These are phyloP conservation scores for Hephaestus fuliginosus DNA, from an alignment of 2,797 vertebrate genomes.

Conservation along the genomic window DNA sequence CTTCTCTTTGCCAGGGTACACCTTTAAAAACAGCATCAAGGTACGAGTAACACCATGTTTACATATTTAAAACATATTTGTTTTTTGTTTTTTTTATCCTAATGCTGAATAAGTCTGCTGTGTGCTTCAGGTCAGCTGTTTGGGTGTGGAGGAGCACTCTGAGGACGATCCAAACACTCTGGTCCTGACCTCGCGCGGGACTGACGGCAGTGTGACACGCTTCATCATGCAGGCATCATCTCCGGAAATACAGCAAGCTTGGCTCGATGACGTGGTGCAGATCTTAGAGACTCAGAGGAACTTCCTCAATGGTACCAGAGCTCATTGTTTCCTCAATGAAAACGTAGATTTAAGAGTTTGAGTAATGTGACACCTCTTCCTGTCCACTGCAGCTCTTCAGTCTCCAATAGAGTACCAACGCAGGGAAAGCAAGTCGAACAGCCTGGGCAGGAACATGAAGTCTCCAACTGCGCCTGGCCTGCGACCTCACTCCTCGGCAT, in stretches of 20 bases:
- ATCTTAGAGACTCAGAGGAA: slow-evolving; percentile 93
- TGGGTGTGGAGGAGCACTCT: slow-evolving; percentile 88
- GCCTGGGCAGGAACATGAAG: slow-evolving; percentile 84
- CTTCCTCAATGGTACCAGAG: slow-evolving; percentile 90
- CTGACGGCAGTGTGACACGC: slow-evolving; percentile 84
- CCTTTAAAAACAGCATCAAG: slow-evolving; percentile 95
- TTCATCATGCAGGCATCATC: slow-evolving; percentile 88
- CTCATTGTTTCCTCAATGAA: slow-evolving; percentile 2
- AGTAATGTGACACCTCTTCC: slow-evolving; percentile 34
- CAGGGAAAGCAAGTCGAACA: slow-evolving; percentile 89
- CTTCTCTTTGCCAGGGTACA: slow-evolving; percentile 88
- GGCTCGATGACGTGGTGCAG: slow-evolving; percentile 90
- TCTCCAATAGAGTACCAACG: slow-evolving; percentile 95
- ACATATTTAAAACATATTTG: not conserved
- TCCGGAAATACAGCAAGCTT: slow-evolving; percentile 85
- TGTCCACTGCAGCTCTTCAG: slow-evolving; percentile 86
- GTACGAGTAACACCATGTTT: slow-evolving; percentile 63
- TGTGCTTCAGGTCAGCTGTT: slow-evolving; percentile 88
- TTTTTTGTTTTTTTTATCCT: not conserved
- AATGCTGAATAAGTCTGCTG: not conserved
- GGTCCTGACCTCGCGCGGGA: slow-evolving; percentile 89
- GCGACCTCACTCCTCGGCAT: slow-evolving; percentile 82
- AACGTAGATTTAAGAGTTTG: not conserved
- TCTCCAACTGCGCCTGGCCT: slow-evolving; percentile 73
- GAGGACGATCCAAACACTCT: slow-evolving; percentile 87